phyloP scores from a whole-genome alignment of 2,888 invertebrate species.

The Mystacides longicornis region DNA sequence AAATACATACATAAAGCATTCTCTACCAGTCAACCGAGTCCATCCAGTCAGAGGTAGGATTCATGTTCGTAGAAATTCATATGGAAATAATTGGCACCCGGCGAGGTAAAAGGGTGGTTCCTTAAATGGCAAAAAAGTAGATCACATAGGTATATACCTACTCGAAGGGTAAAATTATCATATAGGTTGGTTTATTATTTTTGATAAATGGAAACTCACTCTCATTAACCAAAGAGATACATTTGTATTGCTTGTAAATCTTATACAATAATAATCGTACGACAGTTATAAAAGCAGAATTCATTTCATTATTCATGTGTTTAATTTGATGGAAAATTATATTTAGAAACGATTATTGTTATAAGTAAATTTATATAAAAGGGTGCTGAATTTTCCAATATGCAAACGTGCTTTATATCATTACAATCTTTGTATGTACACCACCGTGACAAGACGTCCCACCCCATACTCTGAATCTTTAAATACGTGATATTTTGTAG shows the following conservation, averaged over 20 bases:
- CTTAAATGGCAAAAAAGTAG: no score
- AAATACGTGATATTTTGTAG: conserved; percentile 12
- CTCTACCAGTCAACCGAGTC: no score
- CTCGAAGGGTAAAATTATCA: no score
- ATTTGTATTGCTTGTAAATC: not conserved
- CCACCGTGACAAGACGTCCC: not conserved
- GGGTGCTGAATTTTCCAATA: conserved; percentile 5
- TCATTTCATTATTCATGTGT: not conserved
- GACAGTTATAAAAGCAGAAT: not conserved
- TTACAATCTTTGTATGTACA: conserved; percentile 4
- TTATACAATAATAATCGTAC: not conserved
- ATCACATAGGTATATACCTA: no score
- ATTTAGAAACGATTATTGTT: not conserved
- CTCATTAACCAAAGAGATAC: not conserved
- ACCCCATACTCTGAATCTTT: conserved; percentile 2
- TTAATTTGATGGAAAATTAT: conserved; percentile 1
- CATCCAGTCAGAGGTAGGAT: no score
- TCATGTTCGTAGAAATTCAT: no score
- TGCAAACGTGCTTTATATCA: conserved; percentile 9
- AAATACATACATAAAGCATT: no score
- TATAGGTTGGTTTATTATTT: no score
- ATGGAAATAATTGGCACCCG: no score
- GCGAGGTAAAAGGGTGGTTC: no score
- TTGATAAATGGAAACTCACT: not conserved
- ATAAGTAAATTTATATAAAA: not conserved